A percentile compares a stretch with the other conserved stretches of the same genome.
Conservation (phyloP, 2,113 vertebrate genomes). For the Suricata suricatta region DNA sequence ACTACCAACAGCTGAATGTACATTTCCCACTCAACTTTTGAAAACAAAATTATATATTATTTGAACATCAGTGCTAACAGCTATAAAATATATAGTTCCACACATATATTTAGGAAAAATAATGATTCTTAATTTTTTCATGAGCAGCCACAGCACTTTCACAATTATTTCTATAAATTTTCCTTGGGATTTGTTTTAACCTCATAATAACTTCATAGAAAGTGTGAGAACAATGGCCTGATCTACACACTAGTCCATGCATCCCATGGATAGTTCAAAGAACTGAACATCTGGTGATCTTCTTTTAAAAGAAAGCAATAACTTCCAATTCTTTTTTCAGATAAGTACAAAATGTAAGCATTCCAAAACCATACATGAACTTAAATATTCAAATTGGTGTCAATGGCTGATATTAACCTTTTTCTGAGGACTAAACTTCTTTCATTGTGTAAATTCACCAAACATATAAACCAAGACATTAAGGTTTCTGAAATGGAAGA, state of each 20-base stretch:
- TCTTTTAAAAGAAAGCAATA: neutral
- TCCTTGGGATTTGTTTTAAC: neutral
- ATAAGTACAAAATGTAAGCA: neutral
- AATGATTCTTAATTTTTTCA: neutral
- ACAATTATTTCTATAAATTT: neutral
- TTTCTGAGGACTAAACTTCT: neutral
- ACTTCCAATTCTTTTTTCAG: neutral
- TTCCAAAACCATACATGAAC: neutral
- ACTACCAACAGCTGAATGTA: neutral
- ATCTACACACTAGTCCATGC: neutral
- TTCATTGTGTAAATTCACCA: neutral
- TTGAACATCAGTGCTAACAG: neutral
- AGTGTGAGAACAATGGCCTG: neutral
- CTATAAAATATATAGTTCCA: neutral
- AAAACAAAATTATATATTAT: neutral
- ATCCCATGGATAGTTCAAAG: neutral
- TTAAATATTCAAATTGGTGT: neutral
- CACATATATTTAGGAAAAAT: neutral
- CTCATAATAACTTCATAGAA: neutral
- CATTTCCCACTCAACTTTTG: neutral
- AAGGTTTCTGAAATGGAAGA: neutral
- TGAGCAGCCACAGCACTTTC: neutral
- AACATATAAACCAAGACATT: neutral
- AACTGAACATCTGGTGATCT: neutral
- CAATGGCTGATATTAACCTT: neutral